Evolutionary conservation across 2,797 vertebrate genomes (phyloP), one percentile per base, ranked within the genome.

Genomic region (Anableps anableps): DNA sequence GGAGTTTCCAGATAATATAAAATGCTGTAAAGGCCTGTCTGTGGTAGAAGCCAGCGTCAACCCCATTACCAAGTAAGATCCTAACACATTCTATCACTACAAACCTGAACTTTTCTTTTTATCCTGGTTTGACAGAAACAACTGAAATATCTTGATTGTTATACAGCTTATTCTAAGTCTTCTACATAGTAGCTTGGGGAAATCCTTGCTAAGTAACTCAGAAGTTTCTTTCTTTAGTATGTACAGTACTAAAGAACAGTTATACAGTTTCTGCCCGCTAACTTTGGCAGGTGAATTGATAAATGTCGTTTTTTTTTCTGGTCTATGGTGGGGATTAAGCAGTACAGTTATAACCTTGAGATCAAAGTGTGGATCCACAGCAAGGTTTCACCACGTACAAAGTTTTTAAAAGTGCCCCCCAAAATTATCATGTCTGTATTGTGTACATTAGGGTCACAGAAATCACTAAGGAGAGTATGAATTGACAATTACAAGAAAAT

Each of bases 1-100:
- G 96, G 98, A 99, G 95, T 99, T 99, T 94, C 99, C 99, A 91
- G 99, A 99, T 91, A 99, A 97, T 90, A 99, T 99, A 85, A 99
- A 99, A 94, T 99, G 99, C 91, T 99, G 99, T 97, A 99, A 99
- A 96, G 98, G 98, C 95, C 96, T 99, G 95, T 97, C 98, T 87
- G 97, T 99, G 94, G 97, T 99, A 92, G 99, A 99, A 94, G 99
- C 99, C 95, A 99, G 98, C 91, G 99, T 99, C 92, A 99, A 99
- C 93, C 99, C 99, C 3, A 99, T 99, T 94, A 97, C 98, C 93
- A 99, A 99, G 99, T 99, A 95, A 98, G 98, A 86, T 68, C 45
- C 19, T 9, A 60, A 50, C 50, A 50, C 36, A 53, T 19, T 71
- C 8, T 5, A 9, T 74, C 26, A 31, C 38, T 23, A 1, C 48